phyloP scores from a whole-genome alignment of 2,888 invertebrate species.

The Mayetiola destructor region DNA sequence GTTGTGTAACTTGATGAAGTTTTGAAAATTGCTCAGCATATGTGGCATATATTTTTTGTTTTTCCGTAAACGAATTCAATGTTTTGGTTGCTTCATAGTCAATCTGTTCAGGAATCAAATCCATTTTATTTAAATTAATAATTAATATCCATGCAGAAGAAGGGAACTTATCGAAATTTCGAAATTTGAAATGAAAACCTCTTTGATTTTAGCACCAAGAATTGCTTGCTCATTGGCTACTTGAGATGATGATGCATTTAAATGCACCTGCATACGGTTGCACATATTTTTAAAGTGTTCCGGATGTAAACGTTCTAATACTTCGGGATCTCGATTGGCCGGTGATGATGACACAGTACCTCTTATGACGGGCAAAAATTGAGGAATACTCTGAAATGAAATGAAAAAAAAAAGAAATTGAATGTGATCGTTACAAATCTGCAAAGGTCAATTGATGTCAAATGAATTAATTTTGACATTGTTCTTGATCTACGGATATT shows the following conservation, averaged over 20 bases:
- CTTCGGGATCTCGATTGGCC: conserved; percentile 72
- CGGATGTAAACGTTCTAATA: conserved; percentile 54
- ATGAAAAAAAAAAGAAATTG: conserved; percentile 16
- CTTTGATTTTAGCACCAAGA: conserved; percentile 58
- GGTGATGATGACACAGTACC: conserved; percentile 76
- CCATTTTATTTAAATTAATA: not conserved
- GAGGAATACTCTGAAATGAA: conserved; percentile 57
- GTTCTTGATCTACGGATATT: too few species aligned
- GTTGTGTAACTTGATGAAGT: conserved; percentile 68
- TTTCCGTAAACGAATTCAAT: conserved; percentile 55
- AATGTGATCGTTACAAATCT: too few species aligned
- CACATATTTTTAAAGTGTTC: conserved; percentile 59
- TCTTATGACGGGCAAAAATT: conserved; percentile 84
- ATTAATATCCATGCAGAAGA: not conserved
- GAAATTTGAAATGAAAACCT: conserved; percentile 38
- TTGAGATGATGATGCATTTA: conserved; percentile 66
- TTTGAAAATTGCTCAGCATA: conserved; percentile 74
- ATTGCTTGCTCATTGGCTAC: conserved; percentile 66
- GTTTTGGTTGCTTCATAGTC: conserved; percentile 59
- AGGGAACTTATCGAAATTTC: conserved; percentile 2
- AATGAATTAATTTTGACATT: too few species aligned
- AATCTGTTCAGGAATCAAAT: conserved; percentile 35
- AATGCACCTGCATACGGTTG: conserved; percentile 67
- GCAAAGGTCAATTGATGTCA: too few species aligned
- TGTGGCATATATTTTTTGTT: conserved; percentile 69